phyloP scores from a whole-genome alignment of 1,140 invertebrate genomes.

The Dendrolimus kikuchii region DNA sequence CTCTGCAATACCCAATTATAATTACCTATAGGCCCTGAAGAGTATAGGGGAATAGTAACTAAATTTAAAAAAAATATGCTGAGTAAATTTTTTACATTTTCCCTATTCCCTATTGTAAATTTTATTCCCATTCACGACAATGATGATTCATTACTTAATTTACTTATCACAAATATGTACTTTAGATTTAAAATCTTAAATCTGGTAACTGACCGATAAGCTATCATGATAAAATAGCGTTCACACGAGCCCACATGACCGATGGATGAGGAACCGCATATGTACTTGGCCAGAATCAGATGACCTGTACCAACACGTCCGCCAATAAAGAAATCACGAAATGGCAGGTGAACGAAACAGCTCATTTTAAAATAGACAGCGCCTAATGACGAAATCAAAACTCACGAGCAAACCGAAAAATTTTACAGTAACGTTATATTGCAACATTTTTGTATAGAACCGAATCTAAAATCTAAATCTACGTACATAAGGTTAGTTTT shows the following conservation, averaged over 20 bases:
- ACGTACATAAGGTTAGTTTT: too few relatives aligned
- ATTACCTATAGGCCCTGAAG: too few relatives aligned
- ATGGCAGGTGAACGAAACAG: conserved; percentile 4
- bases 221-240: conserved; percentile 16
- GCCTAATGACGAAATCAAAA: conserved; percentile 23
- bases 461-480: too few relatives aligned
- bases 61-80: too few relatives aligned
- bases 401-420: conserved; percentile 18
- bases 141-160: too few relatives aligned
- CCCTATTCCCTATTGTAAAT: too few relatives aligned
- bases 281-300: conserved; percentile 10
- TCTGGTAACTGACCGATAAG: conserved; percentile 23
- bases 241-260: conserved; percentile 9
- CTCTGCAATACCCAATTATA: too few relatives aligned
- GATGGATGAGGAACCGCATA: conserved; percentile 21
- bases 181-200: not conserved
- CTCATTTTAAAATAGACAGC: conserved; percentile 9
- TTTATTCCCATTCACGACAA: too few relatives aligned
- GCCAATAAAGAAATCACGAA: not conserved
- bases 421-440: conserved; percentile 1
- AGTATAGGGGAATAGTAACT: too few relatives aligned
- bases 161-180: not conserved
- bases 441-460: not conserved
- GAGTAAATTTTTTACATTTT: too few relatives aligned
- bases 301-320: conserved; percentile 3